Conservation (phyloP, 2,113 vertebrate species). For the Lophura nycthemera region DNA sequence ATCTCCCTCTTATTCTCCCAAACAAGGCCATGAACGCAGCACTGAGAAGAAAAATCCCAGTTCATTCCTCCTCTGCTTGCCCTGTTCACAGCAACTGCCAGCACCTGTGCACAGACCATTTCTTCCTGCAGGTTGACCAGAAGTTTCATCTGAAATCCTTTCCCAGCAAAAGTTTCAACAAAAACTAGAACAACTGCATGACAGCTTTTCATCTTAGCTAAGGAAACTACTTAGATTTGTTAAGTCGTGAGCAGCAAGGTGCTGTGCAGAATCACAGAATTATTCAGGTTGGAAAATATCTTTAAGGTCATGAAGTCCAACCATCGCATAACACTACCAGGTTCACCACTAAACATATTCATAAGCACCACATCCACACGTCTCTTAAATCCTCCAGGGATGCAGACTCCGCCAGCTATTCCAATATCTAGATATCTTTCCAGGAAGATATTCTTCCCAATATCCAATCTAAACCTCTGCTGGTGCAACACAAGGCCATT, state of each 20-base stretch:
- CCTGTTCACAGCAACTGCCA: neutral
- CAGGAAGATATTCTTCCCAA: neutral
- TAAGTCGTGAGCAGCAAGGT: neutral
- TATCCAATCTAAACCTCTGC: neutral
- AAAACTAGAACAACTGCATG: neutral
- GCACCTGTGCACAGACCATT: neutral
- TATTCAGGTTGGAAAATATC: neutral
- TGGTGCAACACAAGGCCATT: neutral
- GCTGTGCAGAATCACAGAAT: neutral
- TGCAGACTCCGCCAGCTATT: neutral
- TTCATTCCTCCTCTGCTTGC: neutral
- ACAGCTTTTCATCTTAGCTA: neutral
- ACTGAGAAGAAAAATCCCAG: rapidly evolving
- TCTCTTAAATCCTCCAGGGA: neutral
- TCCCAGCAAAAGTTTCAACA: neutral
- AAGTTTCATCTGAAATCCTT: neutral
- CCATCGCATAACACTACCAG: neutral
- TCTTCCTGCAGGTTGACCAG: neutral
- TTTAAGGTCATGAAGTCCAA: neutral
- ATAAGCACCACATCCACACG: neutral
- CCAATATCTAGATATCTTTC: neutral
- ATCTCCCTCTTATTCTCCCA: neutral
- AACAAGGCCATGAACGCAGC: neutral
- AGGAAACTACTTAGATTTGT: too few species aligned
- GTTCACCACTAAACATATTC: neutral